Conservation (phyloP, 2,113 vertebrate genomes). For the Isichthys henryi region DNA sequence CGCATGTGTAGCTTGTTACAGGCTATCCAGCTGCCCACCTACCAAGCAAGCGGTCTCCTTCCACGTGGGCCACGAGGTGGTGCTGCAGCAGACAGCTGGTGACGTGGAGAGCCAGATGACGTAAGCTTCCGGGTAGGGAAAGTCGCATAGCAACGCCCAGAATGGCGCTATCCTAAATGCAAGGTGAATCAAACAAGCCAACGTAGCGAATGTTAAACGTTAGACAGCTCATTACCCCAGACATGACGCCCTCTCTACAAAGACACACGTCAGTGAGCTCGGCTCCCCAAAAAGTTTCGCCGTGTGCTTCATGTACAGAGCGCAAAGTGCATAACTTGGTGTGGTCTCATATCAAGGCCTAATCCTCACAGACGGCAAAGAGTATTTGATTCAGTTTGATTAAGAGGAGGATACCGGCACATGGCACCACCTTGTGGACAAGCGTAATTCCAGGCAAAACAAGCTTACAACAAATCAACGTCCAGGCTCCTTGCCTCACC, state of each 20-base stretch:
- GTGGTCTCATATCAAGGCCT: not conserved
- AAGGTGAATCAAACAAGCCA: not conserved
- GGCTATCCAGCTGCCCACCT: not conserved
- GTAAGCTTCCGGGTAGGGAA: no score
- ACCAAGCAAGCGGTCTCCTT: not conserved
- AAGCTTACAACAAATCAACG: not conserved
- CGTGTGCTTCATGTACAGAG: not conserved
- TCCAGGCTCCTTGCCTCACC: not conserved
- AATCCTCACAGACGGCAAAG: not conserved
- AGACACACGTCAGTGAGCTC: not conserved
- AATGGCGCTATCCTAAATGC: not conserved
- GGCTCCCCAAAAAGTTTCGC: not conserved
- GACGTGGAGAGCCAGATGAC: not conserved
- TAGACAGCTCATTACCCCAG: not conserved
- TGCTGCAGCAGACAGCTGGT: not conserved
- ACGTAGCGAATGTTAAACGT: not conserved
- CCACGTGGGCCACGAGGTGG: not conserved
- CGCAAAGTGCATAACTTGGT: not conserved
- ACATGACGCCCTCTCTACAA: not conserved
- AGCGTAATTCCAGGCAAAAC: not conserved
- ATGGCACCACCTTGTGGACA: not conserved
- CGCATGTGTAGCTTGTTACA: not conserved
- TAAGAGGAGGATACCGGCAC: not conserved
- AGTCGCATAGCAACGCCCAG: not conserved
- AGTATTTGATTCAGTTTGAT: not conserved